Percentiles rank a stretch among this genome's conserved stretches.
Conservation (phyloP, 2,797 vertebrate species). For the Pelodytes ibericus region DNA sequence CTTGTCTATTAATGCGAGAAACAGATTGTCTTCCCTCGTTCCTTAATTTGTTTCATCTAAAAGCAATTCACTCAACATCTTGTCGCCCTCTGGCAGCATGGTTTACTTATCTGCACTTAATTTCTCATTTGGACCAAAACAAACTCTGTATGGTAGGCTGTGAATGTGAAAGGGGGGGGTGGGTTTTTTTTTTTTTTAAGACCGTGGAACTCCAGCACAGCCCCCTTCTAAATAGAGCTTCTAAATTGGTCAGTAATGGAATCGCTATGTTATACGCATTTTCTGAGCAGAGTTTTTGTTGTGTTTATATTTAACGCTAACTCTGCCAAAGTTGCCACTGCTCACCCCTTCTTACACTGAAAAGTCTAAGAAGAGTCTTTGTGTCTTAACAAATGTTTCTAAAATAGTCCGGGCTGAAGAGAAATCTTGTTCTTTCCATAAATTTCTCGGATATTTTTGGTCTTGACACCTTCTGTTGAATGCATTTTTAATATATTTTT, state of each 20-base stretch:
- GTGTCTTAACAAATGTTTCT: not conserved
- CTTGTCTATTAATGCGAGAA: conserved; percentile 74
- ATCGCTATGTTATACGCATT: conserved; percentile 16
- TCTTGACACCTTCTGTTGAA: not conserved
- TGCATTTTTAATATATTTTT: conserved; percentile 3
- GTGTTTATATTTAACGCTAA: not conserved
- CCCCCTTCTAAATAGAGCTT: not conserved
- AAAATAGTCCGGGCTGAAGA: not conserved
- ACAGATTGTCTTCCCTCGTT: conserved; percentile 73
- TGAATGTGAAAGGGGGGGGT: conserved; percentile 55
- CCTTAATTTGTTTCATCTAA: conserved; percentile 78
- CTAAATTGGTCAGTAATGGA: not conserved
- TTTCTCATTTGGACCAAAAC: conserved; percentile 75
- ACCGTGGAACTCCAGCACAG: conserved; percentile 33
- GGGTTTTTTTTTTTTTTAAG: conserved; percentile 11
- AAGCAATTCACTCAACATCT: conserved; percentile 74
- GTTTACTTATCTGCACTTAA: conserved; percentile 73
- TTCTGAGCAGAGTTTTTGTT: not conserved
- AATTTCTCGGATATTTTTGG: not conserved
- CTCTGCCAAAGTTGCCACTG: not conserved
- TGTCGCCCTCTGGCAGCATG: conserved; percentile 75
- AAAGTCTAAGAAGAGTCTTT: not conserved
- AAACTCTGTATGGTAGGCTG: conserved; percentile 68
- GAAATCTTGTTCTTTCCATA: not conserved
- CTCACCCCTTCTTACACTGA: not conserved